phyloP scores from a whole-genome alignment of 30 jellyfish, hydroid and myxozoan species.

The Phacellophora camtschatica region DNA sequence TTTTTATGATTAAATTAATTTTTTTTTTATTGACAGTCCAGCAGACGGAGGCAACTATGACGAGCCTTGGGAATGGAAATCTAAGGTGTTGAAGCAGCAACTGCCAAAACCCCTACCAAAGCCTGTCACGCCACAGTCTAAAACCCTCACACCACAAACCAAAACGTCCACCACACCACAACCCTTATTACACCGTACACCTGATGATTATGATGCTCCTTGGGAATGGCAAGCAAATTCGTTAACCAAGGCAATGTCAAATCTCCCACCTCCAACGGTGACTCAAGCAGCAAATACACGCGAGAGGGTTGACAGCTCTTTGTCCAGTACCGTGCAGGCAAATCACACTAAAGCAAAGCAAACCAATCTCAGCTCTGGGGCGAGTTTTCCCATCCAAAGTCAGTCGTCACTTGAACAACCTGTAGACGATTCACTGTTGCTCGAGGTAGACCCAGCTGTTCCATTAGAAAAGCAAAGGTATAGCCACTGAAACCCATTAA shows the following conservation, averaged over 20 bases:
- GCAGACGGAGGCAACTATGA: conserved; percentile 42
- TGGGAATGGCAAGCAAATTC: conserved; percentile 87
- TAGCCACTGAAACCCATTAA: too few species aligned
- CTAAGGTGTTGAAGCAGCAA: conserved; percentile 1
- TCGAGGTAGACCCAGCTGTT: conserved; percentile 83
- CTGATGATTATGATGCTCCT: conserved; percentile 91
- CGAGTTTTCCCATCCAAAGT: conserved; percentile 1
- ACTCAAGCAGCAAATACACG: conserved; percentile 40
- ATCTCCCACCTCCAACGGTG: conserved; percentile 51
- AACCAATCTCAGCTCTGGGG: neutral
- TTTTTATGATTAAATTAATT: neutral
- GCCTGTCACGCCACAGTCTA: neutral
- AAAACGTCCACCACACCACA: too few species aligned
- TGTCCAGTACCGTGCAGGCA: conserved; percentile 1
- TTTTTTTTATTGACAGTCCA: neutral
- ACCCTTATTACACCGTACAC: conserved; percentile 12
- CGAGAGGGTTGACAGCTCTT: conserved; percentile 42
- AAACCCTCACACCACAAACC: too few species aligned
- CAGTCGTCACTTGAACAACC: conserved; percentile 30
- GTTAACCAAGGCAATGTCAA: conserved; percentile 44
- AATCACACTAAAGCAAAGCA: neutral
- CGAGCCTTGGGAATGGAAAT: conserved; percentile 67
- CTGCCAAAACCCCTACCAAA: conserved; percentile 29
- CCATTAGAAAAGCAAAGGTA: conserved; percentile 92
- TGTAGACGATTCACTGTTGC: neutral